Evolutionary conservation across 2,888 invertebrate species (phyloP), one percentile per base, ranked within the genome.

Genomic region (Lepidocyrtoides sp.): DNA sequence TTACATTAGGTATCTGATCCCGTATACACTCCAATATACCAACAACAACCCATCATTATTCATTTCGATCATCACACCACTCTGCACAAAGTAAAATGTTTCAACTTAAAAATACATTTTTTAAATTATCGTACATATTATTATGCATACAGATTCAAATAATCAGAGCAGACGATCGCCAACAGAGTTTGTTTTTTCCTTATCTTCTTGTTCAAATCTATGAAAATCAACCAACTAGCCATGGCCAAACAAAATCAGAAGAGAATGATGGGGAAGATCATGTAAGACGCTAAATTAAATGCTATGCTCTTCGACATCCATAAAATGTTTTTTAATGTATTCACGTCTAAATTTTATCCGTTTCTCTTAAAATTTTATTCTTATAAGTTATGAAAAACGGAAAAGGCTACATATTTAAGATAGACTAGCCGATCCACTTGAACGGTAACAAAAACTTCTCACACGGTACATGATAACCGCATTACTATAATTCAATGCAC

Each of bases 101-200:
- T 77, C 54, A 48, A 77, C 51, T 77, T 44, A 72, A 41, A 23
- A 72, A 44, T 20, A 41, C 1, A 17, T 72, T 72, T 72, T 77
- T n/a, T 77, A 29, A 14, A 14, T 44, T 36, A 41, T 44, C 20
- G 5, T 48, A 44, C n/a, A 23, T 23, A 44, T 75, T 44, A 44
- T 75, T 48, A 75, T 51, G 14, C 3, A 48, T 77, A 5, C 48
- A 51, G n/a, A 48, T 77, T 51, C 44, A 14, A 51, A 32, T 51
- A 51, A 77, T 77, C 77, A 77, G 77, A 77, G 77, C 77, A 77
- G 32, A 77, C 77, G 77, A 77, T 77, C 75, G 29, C 44, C 51
- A 51, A 5, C 26, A 48, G 26, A 29, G 48, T 48, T 51, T 12
- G 20, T 77, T 77, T 77, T 51, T 77, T 20, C 7, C 8, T 51